Conservation (phyloP, 64 coral and sea anemone species). For the Anthopleura sola region DNA sequence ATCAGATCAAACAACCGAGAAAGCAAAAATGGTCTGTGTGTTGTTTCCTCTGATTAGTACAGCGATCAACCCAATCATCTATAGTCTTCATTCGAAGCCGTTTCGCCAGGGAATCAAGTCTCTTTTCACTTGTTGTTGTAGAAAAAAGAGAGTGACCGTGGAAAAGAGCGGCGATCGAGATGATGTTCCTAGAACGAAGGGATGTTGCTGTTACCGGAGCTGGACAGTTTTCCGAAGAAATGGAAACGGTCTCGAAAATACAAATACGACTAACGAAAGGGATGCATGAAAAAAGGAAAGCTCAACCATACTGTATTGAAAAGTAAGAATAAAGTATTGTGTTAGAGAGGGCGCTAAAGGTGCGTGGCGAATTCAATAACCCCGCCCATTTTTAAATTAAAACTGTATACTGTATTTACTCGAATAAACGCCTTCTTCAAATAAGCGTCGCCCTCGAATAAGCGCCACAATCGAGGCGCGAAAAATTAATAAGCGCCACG, state of each 20-base stretch:
- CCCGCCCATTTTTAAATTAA: too few species aligned
- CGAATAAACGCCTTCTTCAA: too few species aligned
- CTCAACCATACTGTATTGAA: too few species aligned
- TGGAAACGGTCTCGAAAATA: not conserved
- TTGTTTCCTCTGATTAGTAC: not conserved
- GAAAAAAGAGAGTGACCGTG: not conserved
- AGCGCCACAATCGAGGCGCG: too few species aligned
- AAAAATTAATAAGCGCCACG: too few species aligned
- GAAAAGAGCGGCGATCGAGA: not conserved
- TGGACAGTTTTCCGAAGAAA: too few species aligned
- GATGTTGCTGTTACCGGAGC: not conserved
- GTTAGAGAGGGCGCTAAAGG: too few species aligned
- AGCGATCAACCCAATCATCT: not conserved
- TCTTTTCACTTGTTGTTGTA: not conserved
- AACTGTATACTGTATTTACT: too few species aligned
- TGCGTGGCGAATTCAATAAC: too few species aligned
- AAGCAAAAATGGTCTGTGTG: not conserved
- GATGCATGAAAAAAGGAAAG: not conserved
- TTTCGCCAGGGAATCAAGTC: constrained; percentile 11
- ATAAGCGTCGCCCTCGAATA: too few species aligned
- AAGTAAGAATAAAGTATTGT: too few species aligned
- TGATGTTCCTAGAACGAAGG: not conserved
- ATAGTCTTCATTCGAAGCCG: not conserved
- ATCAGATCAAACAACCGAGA: not conserved
- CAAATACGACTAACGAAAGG: not conserved